phyloP scores from a whole-genome alignment of 1,140 invertebrate genomes.

The Schmidtea mediterranea region DNA sequence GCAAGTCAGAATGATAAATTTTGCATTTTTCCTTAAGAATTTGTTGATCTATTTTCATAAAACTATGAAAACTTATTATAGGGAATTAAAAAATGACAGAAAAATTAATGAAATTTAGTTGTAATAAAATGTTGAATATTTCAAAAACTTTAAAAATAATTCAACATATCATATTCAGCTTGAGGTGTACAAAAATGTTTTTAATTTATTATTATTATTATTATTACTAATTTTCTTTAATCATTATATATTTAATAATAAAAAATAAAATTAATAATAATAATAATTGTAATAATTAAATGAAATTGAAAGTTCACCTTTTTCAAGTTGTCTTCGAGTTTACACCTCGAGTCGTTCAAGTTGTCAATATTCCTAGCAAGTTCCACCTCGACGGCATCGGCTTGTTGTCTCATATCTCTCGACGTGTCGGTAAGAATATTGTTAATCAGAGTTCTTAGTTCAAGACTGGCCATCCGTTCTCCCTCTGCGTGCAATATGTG shows the following conservation, averaged over 20 bases:
- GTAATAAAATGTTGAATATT: too few relatives aligned
- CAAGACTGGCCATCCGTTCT: constrained; percentile 26
- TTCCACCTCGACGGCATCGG: constrained; percentile 21
- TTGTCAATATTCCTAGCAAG: constrained; percentile 22
- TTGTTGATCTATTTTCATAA: too few relatives aligned
- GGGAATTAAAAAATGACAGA: too few relatives aligned
- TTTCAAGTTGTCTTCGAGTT: constrained; percentile 24
- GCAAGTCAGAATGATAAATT: too few relatives aligned
- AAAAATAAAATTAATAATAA: constrained; percentile 5
- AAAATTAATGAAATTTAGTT: too few relatives aligned
- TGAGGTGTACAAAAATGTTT: too few relatives aligned
- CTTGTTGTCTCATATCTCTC: constrained; percentile 27
- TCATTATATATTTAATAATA: background rate
- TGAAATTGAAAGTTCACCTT: too few relatives aligned
- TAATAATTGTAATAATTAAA: too few relatives aligned
- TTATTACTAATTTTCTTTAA: background rate
- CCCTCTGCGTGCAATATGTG: constrained; percentile 25
- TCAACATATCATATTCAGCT: too few relatives aligned
- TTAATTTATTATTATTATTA: background rate
- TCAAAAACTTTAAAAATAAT: too few relatives aligned
- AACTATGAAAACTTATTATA: too few relatives aligned
- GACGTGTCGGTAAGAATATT: constrained; percentile 25
- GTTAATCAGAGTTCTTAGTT: constrained; percentile 23
- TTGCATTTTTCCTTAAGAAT: too few relatives aligned
- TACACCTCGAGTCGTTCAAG: constrained; percentile 24